A percentile compares a stretch with the other conserved stretches of the same genome.
phyloP scores from a whole-genome alignment of 2,113 vertebrate genomes.

The Gnathonemus longibarbis region DNA sequence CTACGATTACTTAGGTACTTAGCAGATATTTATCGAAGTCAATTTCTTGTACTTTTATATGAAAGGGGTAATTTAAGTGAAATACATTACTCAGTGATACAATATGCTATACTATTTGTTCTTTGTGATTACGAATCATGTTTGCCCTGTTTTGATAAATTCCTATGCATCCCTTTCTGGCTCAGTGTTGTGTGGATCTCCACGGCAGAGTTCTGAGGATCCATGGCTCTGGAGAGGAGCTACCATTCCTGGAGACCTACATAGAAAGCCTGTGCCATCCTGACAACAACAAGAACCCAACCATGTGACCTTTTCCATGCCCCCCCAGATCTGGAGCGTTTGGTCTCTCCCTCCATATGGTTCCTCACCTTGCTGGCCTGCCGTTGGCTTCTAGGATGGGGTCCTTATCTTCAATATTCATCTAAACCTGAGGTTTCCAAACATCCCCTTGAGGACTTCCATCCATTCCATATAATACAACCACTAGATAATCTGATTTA shows the following conservation, averaged over 20 bases:
- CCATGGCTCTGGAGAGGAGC: constrained; percentile 63
- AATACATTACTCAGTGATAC: background rate
- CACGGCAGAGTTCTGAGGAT: constrained; percentile 65
- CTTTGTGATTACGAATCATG: background rate
- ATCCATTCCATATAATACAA: constrained; percentile 1
- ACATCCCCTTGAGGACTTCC: background rate
- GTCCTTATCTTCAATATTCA: background rate
- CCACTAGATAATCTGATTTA: background rate
- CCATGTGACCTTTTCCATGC: constrained; percentile 47
- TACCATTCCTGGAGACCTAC: constrained; percentile 71
- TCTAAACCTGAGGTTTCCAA: background rate
- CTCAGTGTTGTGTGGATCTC: constrained; percentile 82
- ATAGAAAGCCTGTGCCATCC: constrained; percentile 49
- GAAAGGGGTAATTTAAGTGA: background rate
- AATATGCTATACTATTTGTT: background rate
- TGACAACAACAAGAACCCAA: constrained; percentile 57
- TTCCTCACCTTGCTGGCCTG: background rate
- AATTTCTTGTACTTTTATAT: background rate
- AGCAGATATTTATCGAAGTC: background rate
- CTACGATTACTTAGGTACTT: background rate
- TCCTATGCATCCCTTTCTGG: background rate
- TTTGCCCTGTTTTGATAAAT: background rate
- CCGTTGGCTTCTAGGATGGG: background rate
- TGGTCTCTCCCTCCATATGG: background rate
- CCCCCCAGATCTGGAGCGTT: background rate